Percentiles rank a stretch among this genome's conserved stretches.
Conservation (phyloP, 2,113 vertebrate species). For the Alosa alosa region DNA sequence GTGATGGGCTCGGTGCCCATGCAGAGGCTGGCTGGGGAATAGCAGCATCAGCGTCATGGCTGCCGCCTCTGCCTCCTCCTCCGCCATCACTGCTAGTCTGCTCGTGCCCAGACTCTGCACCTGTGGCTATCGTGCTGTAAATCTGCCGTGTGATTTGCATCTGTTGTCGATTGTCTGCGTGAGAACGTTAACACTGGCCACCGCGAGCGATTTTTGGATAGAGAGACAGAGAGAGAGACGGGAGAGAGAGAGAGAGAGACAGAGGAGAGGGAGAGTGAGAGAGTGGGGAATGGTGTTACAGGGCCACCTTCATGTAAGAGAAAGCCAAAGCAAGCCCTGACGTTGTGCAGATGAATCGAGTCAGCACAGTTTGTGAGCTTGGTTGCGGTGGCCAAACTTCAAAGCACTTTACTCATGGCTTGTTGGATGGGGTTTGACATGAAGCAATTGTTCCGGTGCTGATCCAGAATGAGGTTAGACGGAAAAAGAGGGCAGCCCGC, state of each 20-base stretch:
- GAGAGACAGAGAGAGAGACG: neutral
- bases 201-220: neutral
- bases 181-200: neutral
- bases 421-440: conserved; percentile 20
- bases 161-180: neutral
- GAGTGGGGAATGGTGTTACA: neutral
- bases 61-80: neutral
- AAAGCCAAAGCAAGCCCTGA: neutral
- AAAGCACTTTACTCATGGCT: conserved; percentile 15
- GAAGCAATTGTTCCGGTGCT: conserved; percentile 24
- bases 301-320: neutral
- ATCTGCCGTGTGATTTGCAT: conserved; percentile 8
- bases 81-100: neutral
- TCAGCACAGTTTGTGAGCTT: conserved; percentile 14
- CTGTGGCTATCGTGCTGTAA: neutral
- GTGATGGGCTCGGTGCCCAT: neutral
- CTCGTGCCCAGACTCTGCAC: neutral
- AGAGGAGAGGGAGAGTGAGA: too few relatives aligned
- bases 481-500: conserved; percentile 36
- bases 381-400: conserved; percentile 21
- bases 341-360: neutral
- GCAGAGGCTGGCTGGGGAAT: neutral
- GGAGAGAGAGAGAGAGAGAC: neutral
- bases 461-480: conserved; percentile 31
- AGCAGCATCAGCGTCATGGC: neutral